Conservation (phyloP, 2,888 invertebrate species). For the Dusona sp. region DNA sequence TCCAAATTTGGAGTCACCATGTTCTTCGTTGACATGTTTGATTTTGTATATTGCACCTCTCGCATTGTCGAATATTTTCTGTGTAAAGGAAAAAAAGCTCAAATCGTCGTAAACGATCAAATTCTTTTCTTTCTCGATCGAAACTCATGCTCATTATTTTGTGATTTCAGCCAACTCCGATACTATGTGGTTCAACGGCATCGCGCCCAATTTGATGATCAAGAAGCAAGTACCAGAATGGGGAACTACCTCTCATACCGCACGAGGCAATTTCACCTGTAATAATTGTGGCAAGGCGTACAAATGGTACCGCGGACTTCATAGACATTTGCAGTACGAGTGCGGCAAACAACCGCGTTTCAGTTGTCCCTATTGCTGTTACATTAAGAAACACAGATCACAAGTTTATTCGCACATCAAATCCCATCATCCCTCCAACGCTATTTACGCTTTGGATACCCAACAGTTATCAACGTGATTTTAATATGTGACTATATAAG, state of each 20-base stretch:
- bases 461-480: constrained; percentile 42
- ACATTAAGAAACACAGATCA: constrained; percentile 76
- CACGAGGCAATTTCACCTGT: constrained; percentile 66
- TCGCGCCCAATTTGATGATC: neutral
- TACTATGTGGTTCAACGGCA: constrained; percentile 29
- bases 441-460: constrained; percentile 75
- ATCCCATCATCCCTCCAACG: constrained; percentile 72
- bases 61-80: neutral
- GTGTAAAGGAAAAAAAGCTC: neutral
- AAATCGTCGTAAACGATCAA: neutral
- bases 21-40: neutral
- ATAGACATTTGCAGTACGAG: constrained; percentile 81
- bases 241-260: constrained; percentile 24
- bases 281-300: constrained; percentile 78
- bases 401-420: constrained; percentile 80
- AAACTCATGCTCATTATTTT: constrained; percentile 21
- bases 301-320: constrained; percentile 77
- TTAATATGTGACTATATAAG: neutral
- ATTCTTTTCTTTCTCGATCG: neutral
- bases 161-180: constrained; percentile 60
- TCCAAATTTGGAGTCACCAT: neutral
- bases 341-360: constrained; percentile 82
- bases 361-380: constrained; percentile 79
- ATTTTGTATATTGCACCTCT: constrained; percentile 1
- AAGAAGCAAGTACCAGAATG: constrained; percentile 14